A percentile compares a stretch with the other conserved stretches of the same genome.
These are phyloP conservation scores for Euschistus heros DNA, from an alignment of 1,140 invertebrate species.

Conservation along the genomic window DNA sequence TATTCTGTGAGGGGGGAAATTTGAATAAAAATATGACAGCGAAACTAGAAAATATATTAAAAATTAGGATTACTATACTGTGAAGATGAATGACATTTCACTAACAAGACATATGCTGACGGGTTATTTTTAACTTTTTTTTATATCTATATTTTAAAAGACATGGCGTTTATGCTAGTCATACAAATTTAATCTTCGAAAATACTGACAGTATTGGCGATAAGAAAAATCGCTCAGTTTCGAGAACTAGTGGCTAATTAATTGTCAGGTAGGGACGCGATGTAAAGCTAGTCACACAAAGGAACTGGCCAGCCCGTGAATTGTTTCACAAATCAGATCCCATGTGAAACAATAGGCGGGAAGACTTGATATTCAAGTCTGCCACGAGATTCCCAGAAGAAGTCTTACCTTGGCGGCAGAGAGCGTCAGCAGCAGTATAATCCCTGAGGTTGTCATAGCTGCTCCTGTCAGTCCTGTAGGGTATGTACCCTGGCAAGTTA, in stretches of 20 bases:
- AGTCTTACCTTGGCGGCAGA: neutral
- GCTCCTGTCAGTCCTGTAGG: neutral
- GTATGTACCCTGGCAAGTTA: neutral
- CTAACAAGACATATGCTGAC: neutral
- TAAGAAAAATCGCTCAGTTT: neutral
- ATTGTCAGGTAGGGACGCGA: too few species aligned
- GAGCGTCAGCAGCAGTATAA: neutral
- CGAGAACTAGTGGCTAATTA: too few species aligned
- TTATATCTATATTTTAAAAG: neutral
- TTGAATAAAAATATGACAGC: too few species aligned
- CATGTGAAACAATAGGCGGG: neutral
- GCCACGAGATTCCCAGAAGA: neutral
- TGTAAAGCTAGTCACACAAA: neutral
- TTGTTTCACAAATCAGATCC: slow-evolving; percentile 1
- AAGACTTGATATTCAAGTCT: slow-evolving; percentile 1
- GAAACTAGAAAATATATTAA: too few species aligned
- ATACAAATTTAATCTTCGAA: neutral
- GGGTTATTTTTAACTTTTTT: neutral
- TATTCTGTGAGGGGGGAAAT: too few species aligned
- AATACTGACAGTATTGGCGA: neutral
- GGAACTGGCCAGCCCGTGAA: neutral
- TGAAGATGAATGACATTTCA: too few species aligned
- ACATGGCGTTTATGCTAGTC: neutral
- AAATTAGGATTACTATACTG: too few species aligned
- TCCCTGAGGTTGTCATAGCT: neutral